phyloP scores from a whole-genome alignment of 2,113 vertebrate genomes.

The Sinocyclocheilus rhinocerous region DNA sequence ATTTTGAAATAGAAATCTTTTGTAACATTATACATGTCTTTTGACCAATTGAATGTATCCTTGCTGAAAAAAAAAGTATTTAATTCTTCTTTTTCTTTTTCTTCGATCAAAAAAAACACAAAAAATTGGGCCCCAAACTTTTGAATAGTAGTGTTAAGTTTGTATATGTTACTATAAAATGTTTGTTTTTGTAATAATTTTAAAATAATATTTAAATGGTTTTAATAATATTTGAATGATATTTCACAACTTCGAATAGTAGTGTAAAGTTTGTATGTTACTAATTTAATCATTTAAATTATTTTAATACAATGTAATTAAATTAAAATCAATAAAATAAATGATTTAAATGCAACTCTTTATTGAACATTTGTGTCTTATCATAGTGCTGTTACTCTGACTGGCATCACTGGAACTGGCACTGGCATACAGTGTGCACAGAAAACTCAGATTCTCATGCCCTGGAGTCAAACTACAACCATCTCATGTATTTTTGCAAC shows the following conservation, averaged over 20 bases:
- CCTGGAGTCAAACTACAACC: not conserved
- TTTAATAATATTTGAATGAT: not conserved
- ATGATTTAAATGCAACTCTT: not conserved
- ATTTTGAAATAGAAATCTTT: too few species aligned
- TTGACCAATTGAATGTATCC: too few species aligned
- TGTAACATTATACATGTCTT: too few species aligned
- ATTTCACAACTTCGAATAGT: not conserved
- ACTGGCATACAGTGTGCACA: not conserved
- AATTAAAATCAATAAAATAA: not conserved
- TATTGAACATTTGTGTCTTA: not conserved
- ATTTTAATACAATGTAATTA: too few species aligned
- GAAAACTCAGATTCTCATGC: slow-evolving; percentile 11
- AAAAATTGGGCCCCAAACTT: not conserved
- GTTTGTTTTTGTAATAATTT: too few species aligned
- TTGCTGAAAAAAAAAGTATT: too few species aligned
- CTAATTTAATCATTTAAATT: too few species aligned
- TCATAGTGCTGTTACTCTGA: not conserved
- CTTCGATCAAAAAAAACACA: too few species aligned
- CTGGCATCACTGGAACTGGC: not conserved
- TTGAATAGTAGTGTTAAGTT: not conserved
- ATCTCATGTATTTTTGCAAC: not conserved
- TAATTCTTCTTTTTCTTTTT: too few species aligned
- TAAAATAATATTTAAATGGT: not conserved
- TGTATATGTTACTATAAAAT: not conserved
- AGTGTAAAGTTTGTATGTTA: too few species aligned